Evolutionary conservation across 1,140 invertebrate species (phyloP).

Genomic region (Harlomillsia oculata): DNA sequence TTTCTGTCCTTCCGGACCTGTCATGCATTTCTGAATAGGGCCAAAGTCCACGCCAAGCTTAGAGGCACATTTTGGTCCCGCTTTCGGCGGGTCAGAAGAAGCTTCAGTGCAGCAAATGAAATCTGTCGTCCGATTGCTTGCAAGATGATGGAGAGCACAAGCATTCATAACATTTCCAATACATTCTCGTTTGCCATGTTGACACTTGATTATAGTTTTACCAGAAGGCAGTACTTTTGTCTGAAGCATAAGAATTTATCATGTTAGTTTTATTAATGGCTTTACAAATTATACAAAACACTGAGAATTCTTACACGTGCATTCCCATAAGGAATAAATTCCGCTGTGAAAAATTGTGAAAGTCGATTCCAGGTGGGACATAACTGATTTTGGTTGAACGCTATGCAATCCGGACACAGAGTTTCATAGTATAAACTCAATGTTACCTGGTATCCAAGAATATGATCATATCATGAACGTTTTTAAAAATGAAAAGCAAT

Average conservation of each 20-base stretch:
- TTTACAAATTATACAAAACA: too few species aligned
- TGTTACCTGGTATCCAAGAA: too few species aligned
- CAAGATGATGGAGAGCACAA: constrained; percentile 22
- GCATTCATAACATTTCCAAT: constrained; percentile 21
- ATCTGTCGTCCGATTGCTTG: neutral
- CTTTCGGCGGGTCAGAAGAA: neutral
- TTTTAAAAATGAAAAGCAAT: too few species aligned
- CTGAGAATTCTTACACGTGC: constrained; percentile 41
- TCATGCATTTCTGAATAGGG: constrained; percentile 4
- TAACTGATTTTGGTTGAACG: constrained; percentile 53
- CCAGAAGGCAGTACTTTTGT: constrained; percentile 1
- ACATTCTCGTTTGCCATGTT: constrained; percentile 28
- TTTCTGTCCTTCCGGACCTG: constrained; percentile 15
- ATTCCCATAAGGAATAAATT: constrained; percentile 67
- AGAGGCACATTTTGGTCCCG: constrained; percentile 13
- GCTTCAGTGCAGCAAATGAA: constrained; percentile 20
- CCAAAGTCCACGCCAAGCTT: constrained; percentile 8
- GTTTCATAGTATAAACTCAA: constrained; percentile 63
- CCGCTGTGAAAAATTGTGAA: constrained; percentile 43
- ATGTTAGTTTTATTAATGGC: too few species aligned
- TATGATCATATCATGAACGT: too few species aligned
- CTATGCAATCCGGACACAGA: constrained; percentile 63
- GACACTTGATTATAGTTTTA: constrained; percentile 12
- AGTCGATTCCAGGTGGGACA: constrained; percentile 44
- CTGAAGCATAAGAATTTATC: neutral